Evolutionary conservation across 2,888 invertebrate species (phyloP), one percentile per base, ranked within the genome.

Genomic region (Ganaspis brasiliensis): DNA sequence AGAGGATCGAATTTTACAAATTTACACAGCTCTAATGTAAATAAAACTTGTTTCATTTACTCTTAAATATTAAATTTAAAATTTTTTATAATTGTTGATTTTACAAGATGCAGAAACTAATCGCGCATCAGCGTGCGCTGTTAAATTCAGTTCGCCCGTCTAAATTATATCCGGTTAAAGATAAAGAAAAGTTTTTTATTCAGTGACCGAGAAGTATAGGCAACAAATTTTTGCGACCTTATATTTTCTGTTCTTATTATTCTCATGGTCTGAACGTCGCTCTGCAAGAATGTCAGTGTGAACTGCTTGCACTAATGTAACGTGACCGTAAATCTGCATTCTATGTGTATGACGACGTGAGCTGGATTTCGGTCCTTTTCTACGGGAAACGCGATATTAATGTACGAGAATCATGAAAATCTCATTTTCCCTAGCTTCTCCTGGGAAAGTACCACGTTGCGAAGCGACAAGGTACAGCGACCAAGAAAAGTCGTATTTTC

Each of bases 301-400:
- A 67, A 67, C 67, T 45, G 45, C 16, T 24, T 45, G 67, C 16
- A 45, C 67, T 67, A 45, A 67, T 45, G 67, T 67, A 45, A 67
- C 24, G 67, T 67, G 67, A 45, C 40, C 45, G 67, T 67, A 67
- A 67, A 67, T 67, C 67, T 67, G 16, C 40, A 67, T 67, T 67
- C 24, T 45, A 24, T 67, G 67, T 67, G 67, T 45, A 45, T 67
- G 67, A 72, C 21, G 72, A 40, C 72, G 24, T 56, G 40, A n/a
- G 52, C 40, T 72, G 37, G 37, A 56, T 56, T 40, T 40, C 57
- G 56, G 35, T 72, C 35, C 72, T 72, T 78, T 78, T 57, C 76
- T 77, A 75, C 75, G 75, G 73, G 81, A 82, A 83, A 79, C 81
- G 78, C 76, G 81, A 83, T 83, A 83, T 82, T 81, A 82, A 81